Evolutionary conservation across 2,797 vertebrate genomes (phyloP), one percentile per base, ranked within the genome.

Genomic region (Thalassophryne amazonica): DNA sequence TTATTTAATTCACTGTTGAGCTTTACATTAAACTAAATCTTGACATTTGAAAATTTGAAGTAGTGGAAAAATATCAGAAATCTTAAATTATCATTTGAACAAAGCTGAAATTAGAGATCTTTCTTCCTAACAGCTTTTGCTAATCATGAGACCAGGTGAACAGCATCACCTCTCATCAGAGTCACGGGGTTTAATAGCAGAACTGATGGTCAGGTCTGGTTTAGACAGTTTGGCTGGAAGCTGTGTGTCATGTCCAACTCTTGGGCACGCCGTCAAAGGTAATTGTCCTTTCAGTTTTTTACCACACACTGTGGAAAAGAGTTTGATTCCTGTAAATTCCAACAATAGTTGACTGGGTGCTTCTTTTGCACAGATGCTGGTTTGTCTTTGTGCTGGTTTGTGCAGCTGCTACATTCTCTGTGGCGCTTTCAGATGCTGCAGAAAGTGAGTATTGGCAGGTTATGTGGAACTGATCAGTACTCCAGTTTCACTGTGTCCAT

Each of bases 131-230:
- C 4, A 1, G 7, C 6, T 56, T 1, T 21, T 50, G 69, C 49
- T 58, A 60, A 46, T 43, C 16, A 27, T 40, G 33, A 28, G 2
- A 16, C 62, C 84, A 88, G 83, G 73, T 88, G 86, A 62, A 56
- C 12, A 31, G 20, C 9, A 52, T 86, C 81, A 15, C 23, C 50
- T 53, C 60, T 69, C 85, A 85, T 88, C 62, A 85, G 57, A 35
- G 35, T 37, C 46, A 3, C 29, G 24, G n/a, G 12, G 1, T 3
- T 12, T 21, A 13, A 43, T 23, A 37, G 13, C 29, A 2, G 4
- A 1, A 3, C n/a, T 8, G 5, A 33, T 14, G 39, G 15, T 21
- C 15, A 39, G 2, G 13, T n/a, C 5, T 13, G 1, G 10, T 43
- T 46, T n/a, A 5, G 19, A 17, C 37, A 19, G 3, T 41, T 18